Percentiles rank a stretch among this genome's conserved stretches.
Evolutionary conservation across 2,888 invertebrate species (phyloP).

Genomic region (Oligia latruncula): DNA sequence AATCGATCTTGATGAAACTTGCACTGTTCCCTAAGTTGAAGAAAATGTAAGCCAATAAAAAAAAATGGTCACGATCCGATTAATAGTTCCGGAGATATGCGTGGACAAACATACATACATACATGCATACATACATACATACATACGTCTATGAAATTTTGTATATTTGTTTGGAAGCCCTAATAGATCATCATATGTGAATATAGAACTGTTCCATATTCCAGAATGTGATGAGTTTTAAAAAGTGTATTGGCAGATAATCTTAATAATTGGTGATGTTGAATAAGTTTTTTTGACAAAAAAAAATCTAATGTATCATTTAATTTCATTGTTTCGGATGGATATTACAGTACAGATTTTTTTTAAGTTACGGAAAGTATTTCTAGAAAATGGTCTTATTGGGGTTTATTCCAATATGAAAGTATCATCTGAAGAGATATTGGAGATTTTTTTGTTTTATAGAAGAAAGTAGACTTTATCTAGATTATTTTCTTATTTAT

Average conservation of each 20-base stretch:
- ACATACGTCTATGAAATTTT: too few species aligned
- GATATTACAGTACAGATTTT: background rate
- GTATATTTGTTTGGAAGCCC: too few species aligned
- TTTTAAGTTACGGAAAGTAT: too few species aligned
- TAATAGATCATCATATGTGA: too few species aligned
- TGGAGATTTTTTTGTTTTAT: background rate
- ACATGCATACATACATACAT: too few species aligned
- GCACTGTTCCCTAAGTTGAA: too few species aligned
- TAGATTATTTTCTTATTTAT: slow-evolving; percentile 23
- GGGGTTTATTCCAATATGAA: background rate
- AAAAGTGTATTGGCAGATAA: background rate
- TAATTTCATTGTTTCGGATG: background rate
- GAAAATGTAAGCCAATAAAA: too few species aligned
- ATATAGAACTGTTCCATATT: background rate
- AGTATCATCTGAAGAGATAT: background rate
- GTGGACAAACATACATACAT: too few species aligned
- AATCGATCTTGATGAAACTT: too few species aligned
- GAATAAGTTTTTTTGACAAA: background rate
- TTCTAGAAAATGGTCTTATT: background rate
- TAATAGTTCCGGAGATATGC: too few species aligned
- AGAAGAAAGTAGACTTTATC: background rate
- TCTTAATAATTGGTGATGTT: background rate
- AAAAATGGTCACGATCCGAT: too few species aligned
- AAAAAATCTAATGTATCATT: background rate
- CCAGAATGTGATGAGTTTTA: background rate